Evolutionary conservation across 2,113 vertebrate species (phyloP).

Genomic region (Tauraco erythrolophus): DNA sequence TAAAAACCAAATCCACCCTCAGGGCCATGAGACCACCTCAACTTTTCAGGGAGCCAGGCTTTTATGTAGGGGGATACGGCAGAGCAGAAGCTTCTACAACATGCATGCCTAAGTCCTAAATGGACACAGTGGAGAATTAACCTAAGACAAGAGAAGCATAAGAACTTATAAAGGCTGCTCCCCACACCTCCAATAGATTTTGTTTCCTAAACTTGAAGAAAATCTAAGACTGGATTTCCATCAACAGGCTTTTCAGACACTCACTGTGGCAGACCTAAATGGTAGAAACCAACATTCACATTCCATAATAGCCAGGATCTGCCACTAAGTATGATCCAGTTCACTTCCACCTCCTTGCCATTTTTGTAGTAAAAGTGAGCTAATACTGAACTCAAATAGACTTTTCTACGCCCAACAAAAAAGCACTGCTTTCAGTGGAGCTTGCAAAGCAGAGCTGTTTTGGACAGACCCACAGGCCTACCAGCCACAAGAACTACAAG

Average conservation of each 20-base stretch:
- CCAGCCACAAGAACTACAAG: background rate
- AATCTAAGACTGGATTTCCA: background rate
- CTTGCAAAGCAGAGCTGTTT: background rate
- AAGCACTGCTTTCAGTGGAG: rapidly evolving
- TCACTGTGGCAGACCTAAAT: background rate
- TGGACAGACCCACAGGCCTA: background rate
- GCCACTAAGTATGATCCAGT: background rate
- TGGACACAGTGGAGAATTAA: background rate
- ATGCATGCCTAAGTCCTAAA: background rate
- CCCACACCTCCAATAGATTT: background rate
- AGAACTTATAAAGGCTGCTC: background rate
- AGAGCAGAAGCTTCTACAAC: background rate
- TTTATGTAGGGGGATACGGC: background rate
- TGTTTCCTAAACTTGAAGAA: background rate
- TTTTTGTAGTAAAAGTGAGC: background rate
- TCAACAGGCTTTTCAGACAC: background rate
- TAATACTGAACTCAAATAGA: background rate
- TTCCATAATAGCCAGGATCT: background rate
- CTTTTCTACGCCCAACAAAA: background rate
- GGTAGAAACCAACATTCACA: background rate
- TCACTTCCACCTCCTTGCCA: background rate
- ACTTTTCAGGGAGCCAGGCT: background rate
- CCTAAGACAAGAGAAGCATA: background rate
- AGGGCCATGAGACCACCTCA: background rate
- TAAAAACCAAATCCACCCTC: background rate